Conservation (phyloP, 1,140 invertebrate species). For the Phymastichus coffea region DNA sequence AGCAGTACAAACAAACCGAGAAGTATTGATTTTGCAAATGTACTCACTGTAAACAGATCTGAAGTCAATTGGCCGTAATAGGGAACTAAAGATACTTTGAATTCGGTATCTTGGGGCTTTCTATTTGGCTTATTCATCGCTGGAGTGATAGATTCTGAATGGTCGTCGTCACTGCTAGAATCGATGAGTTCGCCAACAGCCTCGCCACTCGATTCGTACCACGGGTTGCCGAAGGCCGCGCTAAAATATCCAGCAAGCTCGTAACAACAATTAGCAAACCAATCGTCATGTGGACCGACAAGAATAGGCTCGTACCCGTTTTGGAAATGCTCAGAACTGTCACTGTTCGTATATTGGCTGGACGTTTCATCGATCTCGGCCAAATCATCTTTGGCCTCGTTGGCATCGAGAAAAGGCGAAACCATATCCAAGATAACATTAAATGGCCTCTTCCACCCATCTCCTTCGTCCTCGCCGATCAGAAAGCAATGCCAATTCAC, state of each 20-base stretch:
- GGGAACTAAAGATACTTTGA: conserved; percentile 27
- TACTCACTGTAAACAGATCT: conserved; percentile 27
- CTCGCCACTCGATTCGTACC: too few relatives aligned
- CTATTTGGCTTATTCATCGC: background rate
- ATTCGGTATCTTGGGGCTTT: conserved; percentile 5
- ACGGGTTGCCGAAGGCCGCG: too few relatives aligned
- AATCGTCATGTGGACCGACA: too few relatives aligned
- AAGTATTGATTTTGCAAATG: too few relatives aligned
- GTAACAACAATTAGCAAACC: too few relatives aligned
- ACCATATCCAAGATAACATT: conserved; percentile 28
- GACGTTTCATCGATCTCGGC: background rate
- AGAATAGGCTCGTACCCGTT: too few relatives aligned
- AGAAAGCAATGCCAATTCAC: conserved; percentile 35
- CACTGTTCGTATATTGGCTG: background rate
- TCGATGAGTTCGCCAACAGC: too few relatives aligned
- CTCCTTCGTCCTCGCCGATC: background rate
- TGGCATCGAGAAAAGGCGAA: conserved; percentile 24
- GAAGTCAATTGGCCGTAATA: conserved; percentile 25
- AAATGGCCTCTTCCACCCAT: conserved; percentile 26
- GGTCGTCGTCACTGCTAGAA: too few relatives aligned
- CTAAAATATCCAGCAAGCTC: too few relatives aligned
- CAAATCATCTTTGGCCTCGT: background rate
- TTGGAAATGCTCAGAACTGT: too few relatives aligned
- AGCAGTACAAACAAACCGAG: background rate
- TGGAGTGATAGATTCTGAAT: background rate